Percentiles rank a stretch among this genome's conserved stretches.
Conservation (phyloP, 2,113 vertebrate genomes). For the Lanius collurio region DNA sequence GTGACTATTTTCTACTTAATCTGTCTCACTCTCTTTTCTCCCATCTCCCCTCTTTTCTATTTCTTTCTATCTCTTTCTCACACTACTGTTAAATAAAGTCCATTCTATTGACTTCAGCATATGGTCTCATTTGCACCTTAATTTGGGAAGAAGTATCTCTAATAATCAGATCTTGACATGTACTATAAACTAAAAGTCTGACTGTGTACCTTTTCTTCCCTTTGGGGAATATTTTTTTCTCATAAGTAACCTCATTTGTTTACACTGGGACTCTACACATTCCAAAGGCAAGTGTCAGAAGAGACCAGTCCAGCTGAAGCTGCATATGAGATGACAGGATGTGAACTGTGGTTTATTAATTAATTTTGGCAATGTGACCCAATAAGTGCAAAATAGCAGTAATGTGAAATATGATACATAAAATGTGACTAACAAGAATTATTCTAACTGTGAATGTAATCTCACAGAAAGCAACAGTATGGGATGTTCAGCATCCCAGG, state of each 20-base stretch:
- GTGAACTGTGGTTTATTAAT: constrained; percentile 17
- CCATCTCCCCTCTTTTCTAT: not conserved
- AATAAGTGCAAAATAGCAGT: not conserved
- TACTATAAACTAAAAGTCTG: not conserved
- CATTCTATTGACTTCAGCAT: not conserved
- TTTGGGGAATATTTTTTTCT: not conserved
- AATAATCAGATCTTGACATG: not conserved
- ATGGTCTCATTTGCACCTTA: not conserved
- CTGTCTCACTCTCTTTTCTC: not conserved
- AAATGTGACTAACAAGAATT: not conserved
- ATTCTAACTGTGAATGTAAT: not conserved
- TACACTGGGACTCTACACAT: not conserved
- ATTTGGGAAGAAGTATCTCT: not conserved
- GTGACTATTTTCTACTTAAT: not conserved
- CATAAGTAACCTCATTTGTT: not conserved
- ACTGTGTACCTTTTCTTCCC: not conserved
- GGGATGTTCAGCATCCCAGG: not conserved
- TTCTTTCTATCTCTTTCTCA: not conserved
- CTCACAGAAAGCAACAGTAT: not conserved
- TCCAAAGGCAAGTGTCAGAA: not conserved
- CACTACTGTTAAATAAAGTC: not conserved
- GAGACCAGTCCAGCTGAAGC: not conserved
- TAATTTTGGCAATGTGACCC: constrained; percentile 8
- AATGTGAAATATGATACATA: not conserved
- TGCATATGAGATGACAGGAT: not conserved